A percentile compares a stretch with the other conserved stretches of the same genome.
Evolutionary conservation across 1,140 invertebrate genomes (phyloP).

Genomic region (Lepidurus packardi): DNA sequence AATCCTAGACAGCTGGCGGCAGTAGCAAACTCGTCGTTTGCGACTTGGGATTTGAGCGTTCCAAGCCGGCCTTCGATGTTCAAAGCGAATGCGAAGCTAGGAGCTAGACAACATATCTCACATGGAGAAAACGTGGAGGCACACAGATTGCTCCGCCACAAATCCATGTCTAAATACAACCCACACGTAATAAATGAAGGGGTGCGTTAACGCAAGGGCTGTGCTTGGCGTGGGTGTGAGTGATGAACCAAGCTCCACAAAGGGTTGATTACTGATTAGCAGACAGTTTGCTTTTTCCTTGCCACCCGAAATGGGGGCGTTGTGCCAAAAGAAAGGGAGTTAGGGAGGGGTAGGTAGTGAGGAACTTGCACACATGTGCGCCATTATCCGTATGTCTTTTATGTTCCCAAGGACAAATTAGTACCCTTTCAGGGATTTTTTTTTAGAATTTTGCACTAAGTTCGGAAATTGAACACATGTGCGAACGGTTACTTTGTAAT

Average conservation of each 20-base stretch:
- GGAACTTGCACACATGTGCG: neutral
- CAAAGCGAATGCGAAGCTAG: neutral
- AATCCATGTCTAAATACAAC: too few species aligned
- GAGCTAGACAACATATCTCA: too few species aligned
- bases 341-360: neutral
- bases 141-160: too few species aligned
- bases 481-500: neutral
- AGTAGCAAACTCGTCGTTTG: neutral
- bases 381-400: neutral
- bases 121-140: too few species aligned
- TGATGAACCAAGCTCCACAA: neutral
- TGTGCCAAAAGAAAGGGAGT: neutral
- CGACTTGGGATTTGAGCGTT: neutral
- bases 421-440: neutral
- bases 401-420: neutral
- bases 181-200: neutral
- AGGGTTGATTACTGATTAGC: neutral
- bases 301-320: too few species aligned
- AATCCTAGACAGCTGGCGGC: slow-evolving; percentile 13
- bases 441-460: neutral
- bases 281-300: neutral
- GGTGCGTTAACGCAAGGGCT: neutral
- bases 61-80: neutral
- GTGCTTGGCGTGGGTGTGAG: neutral
- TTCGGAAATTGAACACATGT: neutral